phyloP scores from a whole-genome alignment of 2,113 vertebrate genomes.

The Salminus brasiliensis region DNA sequence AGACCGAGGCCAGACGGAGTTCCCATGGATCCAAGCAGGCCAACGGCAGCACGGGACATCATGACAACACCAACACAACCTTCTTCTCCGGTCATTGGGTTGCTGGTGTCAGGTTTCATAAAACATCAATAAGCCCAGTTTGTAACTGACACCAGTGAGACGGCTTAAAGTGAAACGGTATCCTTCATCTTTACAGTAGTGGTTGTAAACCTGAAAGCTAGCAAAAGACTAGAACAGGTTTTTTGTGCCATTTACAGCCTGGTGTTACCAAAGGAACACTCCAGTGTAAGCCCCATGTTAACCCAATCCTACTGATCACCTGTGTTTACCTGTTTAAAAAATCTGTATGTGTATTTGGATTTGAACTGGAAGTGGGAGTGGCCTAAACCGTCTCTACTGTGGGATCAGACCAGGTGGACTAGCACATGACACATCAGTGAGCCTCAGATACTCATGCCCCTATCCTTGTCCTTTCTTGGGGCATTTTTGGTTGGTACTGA shows the following conservation, averaged over 20 bases:
- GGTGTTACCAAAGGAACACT: not conserved
- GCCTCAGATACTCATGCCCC: too few relatives aligned
- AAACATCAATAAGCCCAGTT: not conserved
- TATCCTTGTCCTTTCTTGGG: too few relatives aligned
- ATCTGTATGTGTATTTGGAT: too few relatives aligned
- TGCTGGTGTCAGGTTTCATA: not conserved
- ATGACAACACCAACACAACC: not conserved
- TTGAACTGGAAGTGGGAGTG: too few relatives aligned
- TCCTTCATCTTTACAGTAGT: not conserved
- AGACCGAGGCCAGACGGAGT: constrained; percentile 19
- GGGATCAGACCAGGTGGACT: too few relatives aligned
- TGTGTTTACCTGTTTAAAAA: too few relatives aligned
- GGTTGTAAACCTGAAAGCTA: not conserved
- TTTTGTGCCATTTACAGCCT: not conserved
- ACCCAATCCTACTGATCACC: too few relatives aligned
- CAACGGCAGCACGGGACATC: not conserved
- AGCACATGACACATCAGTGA: too few relatives aligned
- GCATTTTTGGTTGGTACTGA: too few relatives aligned
- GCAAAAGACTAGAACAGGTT: too few relatives aligned
- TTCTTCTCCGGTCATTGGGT: not conserved
- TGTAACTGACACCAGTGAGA: not conserved
- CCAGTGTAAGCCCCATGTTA: too few relatives aligned
- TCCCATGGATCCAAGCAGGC: constrained; percentile 3
- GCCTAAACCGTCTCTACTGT: too few relatives aligned
- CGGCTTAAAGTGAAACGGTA: not conserved